Evolutionary conservation across 2,888 invertebrate genomes (phyloP).

Genomic region (Adineta ricciae): DNA sequence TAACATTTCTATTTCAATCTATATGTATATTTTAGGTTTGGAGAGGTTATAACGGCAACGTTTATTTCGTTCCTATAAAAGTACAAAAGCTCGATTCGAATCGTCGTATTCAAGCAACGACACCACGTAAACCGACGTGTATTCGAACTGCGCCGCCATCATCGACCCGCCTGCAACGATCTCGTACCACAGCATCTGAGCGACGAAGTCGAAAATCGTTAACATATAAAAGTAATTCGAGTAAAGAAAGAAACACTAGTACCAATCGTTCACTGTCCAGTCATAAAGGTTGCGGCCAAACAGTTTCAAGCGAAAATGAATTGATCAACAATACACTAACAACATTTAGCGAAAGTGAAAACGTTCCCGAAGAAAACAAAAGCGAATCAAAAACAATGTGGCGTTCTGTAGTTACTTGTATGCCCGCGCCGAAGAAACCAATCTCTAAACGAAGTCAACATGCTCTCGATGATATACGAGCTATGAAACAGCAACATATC

Average conservation of each 20-base stretch:
- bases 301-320: neutral
- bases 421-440: neutral
- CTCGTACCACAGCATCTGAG: neutral
- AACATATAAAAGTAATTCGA: neutral
- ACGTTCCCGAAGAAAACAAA: neutral
- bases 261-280: neutral
- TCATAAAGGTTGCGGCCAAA: neutral
- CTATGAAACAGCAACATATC: neutral
- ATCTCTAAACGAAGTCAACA: slow-evolving; percentile 18
- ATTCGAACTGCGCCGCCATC: neutral
- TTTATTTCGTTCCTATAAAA: slow-evolving; percentile 46
- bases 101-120: neutral
- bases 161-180: neutral
- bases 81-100: neutral
- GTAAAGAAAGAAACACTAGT: neutral
- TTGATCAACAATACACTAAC: neutral
- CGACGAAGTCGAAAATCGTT: neutral
- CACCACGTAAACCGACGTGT: neutral
- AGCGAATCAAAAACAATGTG: neutral
- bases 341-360: neutral
- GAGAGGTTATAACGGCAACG: slow-evolving; percentile 47
- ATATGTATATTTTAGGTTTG: slow-evolving; percentile 44
- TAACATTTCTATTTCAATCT: neutral
- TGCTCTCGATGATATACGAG: neutral
- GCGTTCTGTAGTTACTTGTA: neutral